Base-by-base conservation (phyloP, 1,140 invertebrate species). In the Bathynomus jamesi region DNA sequence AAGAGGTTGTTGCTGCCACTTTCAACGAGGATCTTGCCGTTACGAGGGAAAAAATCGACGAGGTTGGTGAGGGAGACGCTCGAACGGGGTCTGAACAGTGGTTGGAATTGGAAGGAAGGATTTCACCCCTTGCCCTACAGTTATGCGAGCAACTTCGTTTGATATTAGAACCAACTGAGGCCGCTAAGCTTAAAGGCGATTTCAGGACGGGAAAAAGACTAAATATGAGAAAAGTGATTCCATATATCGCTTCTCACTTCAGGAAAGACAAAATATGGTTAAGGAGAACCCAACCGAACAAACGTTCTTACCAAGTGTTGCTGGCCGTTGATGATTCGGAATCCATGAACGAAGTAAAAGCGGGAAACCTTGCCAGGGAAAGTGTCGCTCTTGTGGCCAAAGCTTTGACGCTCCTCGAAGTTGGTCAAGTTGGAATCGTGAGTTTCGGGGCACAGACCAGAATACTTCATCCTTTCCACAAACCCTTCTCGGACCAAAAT, bases 191-290 rank as follows among this genome's bases (percentile, higher is more conserved):
- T 8, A 93, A 91, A 77, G 94, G 94, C 74, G 97, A 99, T 82
- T 99, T 96, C 81, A 87, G 95, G 71, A 99, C 95, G 1, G 98
- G 98, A 5, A 93, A 95, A 77, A 86, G 98, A 30, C 90, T 99
- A 24, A 99, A 99, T 82, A 99, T 99, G 96, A 87, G 95, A 61
- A 95, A 96, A 82, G 86, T 89, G 75, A 98, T 99, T 80, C 92
- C 95, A 0, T 99, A 99, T 82, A 97, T 99, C 78, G 98, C 98
- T 7, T 98, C 95, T 79, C 91, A 99, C 81, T 99, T 98, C 83
- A 87, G 96, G 32, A 99, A 99, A 81, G 96, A 99, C 80, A 97
- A 98, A 81, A 99, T 99, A 79, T 99, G 98, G 98, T 79, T 99
- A 76, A 84, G 96, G 62, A 84, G 98, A 63, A 99, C 93, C 0